Conservation (phyloP, 2,113 vertebrate species). For the Zapornia atra region DNA sequence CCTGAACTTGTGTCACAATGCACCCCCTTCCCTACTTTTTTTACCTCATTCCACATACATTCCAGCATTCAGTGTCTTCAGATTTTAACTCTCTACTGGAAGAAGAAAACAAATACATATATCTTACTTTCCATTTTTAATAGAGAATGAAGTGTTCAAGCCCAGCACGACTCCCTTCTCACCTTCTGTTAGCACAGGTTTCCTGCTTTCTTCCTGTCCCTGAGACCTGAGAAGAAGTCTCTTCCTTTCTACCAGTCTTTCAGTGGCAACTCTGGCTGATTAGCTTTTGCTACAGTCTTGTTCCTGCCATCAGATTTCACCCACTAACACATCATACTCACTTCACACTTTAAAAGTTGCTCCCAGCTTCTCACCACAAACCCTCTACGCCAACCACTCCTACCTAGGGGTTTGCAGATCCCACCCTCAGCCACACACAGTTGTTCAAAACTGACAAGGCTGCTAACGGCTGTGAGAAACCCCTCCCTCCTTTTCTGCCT, state of each 20-base stretch:
- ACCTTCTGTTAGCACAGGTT: neutral
- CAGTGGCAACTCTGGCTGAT: neutral
- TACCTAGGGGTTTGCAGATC: neutral
- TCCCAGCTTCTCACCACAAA: neutral
- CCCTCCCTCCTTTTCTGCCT: neutral
- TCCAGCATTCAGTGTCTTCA: neutral
- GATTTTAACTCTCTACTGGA: neutral
- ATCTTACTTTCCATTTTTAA: neutral
- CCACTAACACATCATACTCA: neutral
- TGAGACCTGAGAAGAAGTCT: rapidly evolving
- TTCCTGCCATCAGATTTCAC: neutral
- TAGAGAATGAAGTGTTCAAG: neutral
- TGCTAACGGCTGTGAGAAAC: neutral
- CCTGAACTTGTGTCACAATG: neutral
- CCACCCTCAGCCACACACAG: neutral
- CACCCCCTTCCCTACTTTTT: neutral
- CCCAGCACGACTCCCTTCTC: neutral
- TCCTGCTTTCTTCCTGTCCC: neutral
- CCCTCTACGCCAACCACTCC: neutral
- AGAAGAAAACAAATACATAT: neutral
- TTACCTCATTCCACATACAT: neutral
- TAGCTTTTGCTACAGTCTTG: neutral
- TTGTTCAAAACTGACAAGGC: neutral
- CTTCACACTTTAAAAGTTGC: neutral
- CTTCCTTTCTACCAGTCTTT: neutral